Evolutionary conservation across 2,888 invertebrate species (phyloP), one percentile per base, ranked within the genome.

Genomic region (Athetis lepigone): DNA sequence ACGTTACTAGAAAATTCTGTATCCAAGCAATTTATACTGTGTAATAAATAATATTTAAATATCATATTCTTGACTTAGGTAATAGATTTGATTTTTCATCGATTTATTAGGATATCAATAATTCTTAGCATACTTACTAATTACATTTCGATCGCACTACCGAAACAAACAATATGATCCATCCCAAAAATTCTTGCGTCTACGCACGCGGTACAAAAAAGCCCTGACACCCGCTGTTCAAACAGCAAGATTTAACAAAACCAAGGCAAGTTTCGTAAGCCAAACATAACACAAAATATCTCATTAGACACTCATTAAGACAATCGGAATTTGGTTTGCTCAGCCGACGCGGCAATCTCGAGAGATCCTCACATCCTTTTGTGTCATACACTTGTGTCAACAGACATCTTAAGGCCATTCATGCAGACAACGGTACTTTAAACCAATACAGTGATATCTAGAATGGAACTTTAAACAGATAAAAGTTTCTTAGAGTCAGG

Each of bases 281-380:
- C 79, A 83, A 84, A 86, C 75, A 83, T 50, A 65, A 81, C 73
- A 84, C 79, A 85, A 75, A 86, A 85, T 82, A 81, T 83, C 85
- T 90, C 90, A 90, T 91, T 90, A 90, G 78, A 75, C 70, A 77
- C 73, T 87, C 88, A 87, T 90, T 90, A 90, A 87, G 86, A 84
- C 81, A 83, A 85, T 82, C 80, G 64, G 92, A 86, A 90, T 92
- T 88, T 65, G 72, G 91, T 92, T 92, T 91, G 88, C 86, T 85
- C 91, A 92, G 91, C 87, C 90, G 92, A 80, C 51, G 61, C 69
- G 72, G 77, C 79, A 81, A 88, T 90, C 90, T 90, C 88, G 64
- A 69, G 86, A 89, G 85, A 82, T 81, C 75, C 75, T 85, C 80
- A 84, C 87, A 92, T 92, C 92, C 89, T 88, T 89, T 92, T 92